Conservation (phyloP, 1,140 invertebrate genomes). For the Brachionus sp. region DNA sequence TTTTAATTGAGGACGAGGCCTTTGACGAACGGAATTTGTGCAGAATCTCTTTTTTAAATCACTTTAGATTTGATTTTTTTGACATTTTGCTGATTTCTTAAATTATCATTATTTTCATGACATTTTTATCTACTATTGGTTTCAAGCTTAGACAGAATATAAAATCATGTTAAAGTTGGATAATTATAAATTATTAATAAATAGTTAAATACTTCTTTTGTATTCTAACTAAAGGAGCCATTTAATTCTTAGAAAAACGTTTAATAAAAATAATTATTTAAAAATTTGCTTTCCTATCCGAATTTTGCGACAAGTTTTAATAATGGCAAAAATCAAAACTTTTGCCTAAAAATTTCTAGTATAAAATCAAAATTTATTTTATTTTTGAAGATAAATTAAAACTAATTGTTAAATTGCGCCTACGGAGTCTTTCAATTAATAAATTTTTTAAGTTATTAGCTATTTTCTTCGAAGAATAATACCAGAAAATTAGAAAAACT, state of each 20-base stretch:
- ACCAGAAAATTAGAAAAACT: neutral
- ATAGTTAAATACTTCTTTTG: neutral
- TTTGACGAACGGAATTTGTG: neutral
- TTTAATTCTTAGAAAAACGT: neutral
- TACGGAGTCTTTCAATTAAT: neutral
- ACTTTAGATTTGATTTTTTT: neutral
- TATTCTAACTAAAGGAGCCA: neutral
- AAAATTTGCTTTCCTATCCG: neutral
- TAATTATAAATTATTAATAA: neutral
- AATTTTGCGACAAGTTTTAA: neutral
- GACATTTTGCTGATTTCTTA: neutral
- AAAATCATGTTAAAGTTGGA: neutral
- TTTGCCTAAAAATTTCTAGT: neutral
- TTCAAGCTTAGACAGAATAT: neutral
- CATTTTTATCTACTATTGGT: neutral
- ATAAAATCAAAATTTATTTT: neutral
- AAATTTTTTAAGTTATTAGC: neutral
- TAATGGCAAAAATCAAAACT: neutral
- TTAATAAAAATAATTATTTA: neutral
- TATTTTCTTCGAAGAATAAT: neutral
- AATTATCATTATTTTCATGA: neutral
- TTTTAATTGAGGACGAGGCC: constrained; percentile 4
- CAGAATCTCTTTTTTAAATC: neutral
- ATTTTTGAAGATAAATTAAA: neutral
- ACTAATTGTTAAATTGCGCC: neutral